phyloP scores from a whole-genome alignment of 2,113 vertebrate species.

The Haliaeetus leucogaster region DNA sequence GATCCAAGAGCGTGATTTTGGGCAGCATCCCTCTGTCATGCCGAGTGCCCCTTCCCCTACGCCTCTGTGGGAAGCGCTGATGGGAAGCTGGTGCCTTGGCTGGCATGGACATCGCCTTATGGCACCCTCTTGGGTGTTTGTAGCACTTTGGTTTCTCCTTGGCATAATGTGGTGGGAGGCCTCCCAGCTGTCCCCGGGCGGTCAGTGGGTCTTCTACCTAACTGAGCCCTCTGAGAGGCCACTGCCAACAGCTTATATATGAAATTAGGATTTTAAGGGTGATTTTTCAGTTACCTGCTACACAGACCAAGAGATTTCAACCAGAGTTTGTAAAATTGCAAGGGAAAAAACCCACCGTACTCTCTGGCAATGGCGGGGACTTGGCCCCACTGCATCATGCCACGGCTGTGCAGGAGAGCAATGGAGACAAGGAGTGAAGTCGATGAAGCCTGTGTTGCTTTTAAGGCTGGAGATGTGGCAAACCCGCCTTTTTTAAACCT shows the following conservation, averaged over 20 bases:
- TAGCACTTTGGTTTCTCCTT: background rate
- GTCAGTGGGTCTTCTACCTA: background rate
- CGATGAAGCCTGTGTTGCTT: background rate
- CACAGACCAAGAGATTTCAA: background rate
- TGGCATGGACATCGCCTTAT: background rate
- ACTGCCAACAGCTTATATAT: background rate
- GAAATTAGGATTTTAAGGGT: background rate
- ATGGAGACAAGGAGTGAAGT: background rate
- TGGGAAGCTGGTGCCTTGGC: background rate
- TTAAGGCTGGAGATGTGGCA: background rate
- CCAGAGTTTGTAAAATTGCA: background rate
- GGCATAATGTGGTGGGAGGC: background rate
- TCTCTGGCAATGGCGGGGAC: background rate
- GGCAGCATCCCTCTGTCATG: background rate
- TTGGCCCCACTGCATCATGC: background rate
- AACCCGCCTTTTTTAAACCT: background rate
- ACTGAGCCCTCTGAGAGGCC: background rate
- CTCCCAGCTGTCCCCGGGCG: rapidly evolving
- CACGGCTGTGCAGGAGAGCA: rapidly evolving
- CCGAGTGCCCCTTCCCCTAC: background rate
- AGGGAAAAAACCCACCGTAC: background rate
- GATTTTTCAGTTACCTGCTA: background rate
- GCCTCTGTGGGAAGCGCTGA: background rate
- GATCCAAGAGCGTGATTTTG: background rate
- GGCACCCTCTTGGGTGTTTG: rapidly evolving